Conservation (phyloP, 2,888 invertebrate genomes). For the Nymphalis urticae region DNA sequence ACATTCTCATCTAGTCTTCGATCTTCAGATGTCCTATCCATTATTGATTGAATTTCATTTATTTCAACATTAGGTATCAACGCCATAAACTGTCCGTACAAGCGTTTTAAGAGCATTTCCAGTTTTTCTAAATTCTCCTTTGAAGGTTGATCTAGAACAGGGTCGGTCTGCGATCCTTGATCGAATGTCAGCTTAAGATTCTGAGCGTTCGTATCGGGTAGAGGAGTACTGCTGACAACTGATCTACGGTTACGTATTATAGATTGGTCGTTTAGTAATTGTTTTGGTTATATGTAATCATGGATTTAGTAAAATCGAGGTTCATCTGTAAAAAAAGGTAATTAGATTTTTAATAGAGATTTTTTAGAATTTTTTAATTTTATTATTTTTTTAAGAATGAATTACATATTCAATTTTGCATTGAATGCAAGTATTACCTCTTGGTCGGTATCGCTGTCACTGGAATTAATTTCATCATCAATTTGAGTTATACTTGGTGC, state of each 20-base stretch:
- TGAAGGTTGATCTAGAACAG: slow-evolving; percentile 35
- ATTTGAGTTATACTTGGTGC: slow-evolving; percentile 14
- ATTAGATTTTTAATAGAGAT: too few relatives aligned
- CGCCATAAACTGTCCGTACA: slow-evolving; percentile 49
- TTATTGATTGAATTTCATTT: slow-evolving; percentile 29
- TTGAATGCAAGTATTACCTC: slow-evolving; percentile 39
- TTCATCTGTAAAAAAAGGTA: slow-evolving; percentile 31
- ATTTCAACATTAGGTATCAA: slow-evolving; percentile 44
- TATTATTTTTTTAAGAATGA: too few relatives aligned
- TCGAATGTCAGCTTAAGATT: slow-evolving; percentile 48
- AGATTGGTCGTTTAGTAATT: slow-evolving; percentile 25
- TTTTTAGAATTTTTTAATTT: too few relatives aligned
- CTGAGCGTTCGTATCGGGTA: slow-evolving; percentile 40
- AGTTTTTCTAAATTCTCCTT: slow-evolving; percentile 49
- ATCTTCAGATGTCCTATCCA: slow-evolving; percentile 18
- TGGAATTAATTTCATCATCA: slow-evolving; percentile 41
- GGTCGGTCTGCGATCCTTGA: slow-evolving; percentile 58
- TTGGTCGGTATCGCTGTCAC: slow-evolving; percentile 45
- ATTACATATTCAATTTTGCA: too few relatives aligned
- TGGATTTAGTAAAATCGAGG: too few relatives aligned
- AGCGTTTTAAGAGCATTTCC: slow-evolving; percentile 46
- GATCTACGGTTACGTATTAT: slow-evolving; percentile 40
- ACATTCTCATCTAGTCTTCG: slow-evolving; percentile 17
- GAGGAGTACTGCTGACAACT: slow-evolving; percentile 53
- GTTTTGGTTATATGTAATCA: too few relatives aligned